Evolutionary conservation across 2,113 vertebrate species (phyloP).

Genomic region (Macrotus californicus): DNA sequence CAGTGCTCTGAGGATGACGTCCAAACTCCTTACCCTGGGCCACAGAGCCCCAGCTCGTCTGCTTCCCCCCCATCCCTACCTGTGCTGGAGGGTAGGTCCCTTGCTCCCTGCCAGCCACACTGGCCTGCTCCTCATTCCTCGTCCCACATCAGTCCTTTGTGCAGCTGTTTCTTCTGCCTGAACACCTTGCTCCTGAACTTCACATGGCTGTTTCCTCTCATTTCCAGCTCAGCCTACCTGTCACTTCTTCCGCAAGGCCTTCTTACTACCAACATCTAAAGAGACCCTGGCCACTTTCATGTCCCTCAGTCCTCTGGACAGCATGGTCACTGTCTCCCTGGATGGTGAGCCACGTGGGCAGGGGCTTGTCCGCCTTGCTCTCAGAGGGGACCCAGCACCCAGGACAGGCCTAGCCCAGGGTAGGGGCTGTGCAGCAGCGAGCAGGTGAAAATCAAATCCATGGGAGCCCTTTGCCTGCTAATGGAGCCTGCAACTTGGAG

Average conservation of each 20-base stretch:
- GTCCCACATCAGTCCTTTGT: not conserved
- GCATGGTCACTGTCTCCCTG: not conserved
- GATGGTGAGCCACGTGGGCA: not conserved
- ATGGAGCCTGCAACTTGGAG: not conserved
- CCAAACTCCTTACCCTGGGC: not conserved
- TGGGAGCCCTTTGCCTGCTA: not conserved
- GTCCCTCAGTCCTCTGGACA: not conserved
- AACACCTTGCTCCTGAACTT: not conserved
- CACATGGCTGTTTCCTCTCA: not conserved
- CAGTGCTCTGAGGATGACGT: fast-evolving
- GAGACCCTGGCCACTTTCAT: too few relatives aligned
- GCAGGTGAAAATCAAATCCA: fast-evolving
- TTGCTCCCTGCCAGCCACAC: fast-evolving
- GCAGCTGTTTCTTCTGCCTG: not conserved
- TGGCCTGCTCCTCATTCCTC: fast-evolving
- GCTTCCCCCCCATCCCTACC: not conserved
- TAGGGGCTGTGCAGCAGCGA: not conserved
- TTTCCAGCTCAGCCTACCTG: not conserved
- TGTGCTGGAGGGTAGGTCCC: fast-evolving
- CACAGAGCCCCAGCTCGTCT: too few relatives aligned
- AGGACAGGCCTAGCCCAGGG: not conserved
- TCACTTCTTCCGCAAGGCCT: not conserved
- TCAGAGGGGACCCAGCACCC: not conserved
- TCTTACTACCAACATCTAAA: not conserved
- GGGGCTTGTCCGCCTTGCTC: not conserved